A percentile compares a stretch with the other conserved stretches of the same genome.
These are phyloP conservation scores for Deroptyus accipitrinus DNA, from an alignment of 2,113 vertebrate genomes.

Conservation along the genomic window DNA sequence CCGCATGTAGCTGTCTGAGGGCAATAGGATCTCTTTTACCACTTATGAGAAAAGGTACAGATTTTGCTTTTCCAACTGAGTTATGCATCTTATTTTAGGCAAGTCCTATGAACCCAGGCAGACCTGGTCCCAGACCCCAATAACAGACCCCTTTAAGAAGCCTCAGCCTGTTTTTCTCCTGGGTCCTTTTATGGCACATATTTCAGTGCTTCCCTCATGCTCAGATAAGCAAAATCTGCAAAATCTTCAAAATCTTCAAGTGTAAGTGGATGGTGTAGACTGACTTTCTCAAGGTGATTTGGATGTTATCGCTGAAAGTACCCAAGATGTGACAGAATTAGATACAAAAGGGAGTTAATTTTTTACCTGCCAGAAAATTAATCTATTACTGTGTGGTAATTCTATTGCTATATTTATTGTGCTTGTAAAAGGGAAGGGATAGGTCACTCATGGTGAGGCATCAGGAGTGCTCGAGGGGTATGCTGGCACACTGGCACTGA, in stretches of 20 bases:
- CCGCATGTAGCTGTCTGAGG: rapidly evolving
- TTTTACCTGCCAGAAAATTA: slow-evolving; percentile 58
- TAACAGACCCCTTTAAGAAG: background rate
- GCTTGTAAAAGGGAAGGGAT: slow-evolving; percentile 39
- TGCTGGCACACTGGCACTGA: background rate
- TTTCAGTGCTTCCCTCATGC: slow-evolving; percentile 41
- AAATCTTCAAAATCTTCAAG: background rate
- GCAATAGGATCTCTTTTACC: background rate
- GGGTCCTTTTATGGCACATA: slow-evolving; percentile 35
- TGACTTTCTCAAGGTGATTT: slow-evolving; percentile 47
- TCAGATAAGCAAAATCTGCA: slow-evolving; percentile 56
- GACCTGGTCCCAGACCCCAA: background rate
- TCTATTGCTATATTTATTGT: slow-evolving; percentile 56
- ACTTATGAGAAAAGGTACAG: background rate
- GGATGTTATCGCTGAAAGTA: background rate
- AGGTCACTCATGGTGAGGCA: background rate
- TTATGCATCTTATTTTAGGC: background rate
- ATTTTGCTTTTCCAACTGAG: rapidly evolving
- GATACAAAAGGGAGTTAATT: slow-evolving; percentile 55
- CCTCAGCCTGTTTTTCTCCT: background rate
- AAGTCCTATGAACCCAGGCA: background rate
- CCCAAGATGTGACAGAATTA: slow-evolving; percentile 29
- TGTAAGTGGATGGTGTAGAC: slow-evolving; percentile 18
- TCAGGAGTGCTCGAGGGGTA: background rate
- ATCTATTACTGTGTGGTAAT: slow-evolving; percentile 12